Base-by-base conservation (phyloP, 2,797 vertebrate genomes). In the Micropoecilia bifurca region DNA sequence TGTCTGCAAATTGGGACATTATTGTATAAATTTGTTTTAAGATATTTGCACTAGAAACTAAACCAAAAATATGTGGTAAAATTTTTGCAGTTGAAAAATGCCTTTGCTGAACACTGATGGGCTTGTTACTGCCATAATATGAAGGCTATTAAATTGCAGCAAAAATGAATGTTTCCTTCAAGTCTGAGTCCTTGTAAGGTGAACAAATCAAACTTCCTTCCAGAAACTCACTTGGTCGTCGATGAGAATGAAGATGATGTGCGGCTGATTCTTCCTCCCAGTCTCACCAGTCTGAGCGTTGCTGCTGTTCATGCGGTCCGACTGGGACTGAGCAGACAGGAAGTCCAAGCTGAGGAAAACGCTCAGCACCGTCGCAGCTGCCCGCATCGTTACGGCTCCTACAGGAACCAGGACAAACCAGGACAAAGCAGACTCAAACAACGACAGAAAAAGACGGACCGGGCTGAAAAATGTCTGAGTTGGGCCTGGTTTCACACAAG, bases 241-340 rank as follows among this genome's bases (percentile, higher is more conserved):
- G 0, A 95, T 99, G 76, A 99, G 96, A 80, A 99, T 98, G 86
- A 99, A 99, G 84, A 99, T 86, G 79, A 99, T 97, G 90, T 99
- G 98, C 0, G 98, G 98, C 77, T 95, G 97, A 22, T 91, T 93
- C 86, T 85, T 69, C 39, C 91, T 92, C 69, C 74, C 73, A 0
- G 79, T 39, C 25, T 85, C 75, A 0, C 88, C 75, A 3, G 92
- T 93, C 90, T 88, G 48, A 85, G 80, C 0, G 25, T 85, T 14
- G 87, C 83, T 39, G 61, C 95, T 92, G 0, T 47, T 95, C 71
- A 92, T 92, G 78, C 94, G 92, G 75, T 92, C 89, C 0, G 94
- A 94, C 72, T 95, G 94, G 92, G 95, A 82, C 94, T 94, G 96
- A 94, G 97, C 97, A 2, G 95, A 95, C 82, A 97, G 92, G 81